Conservation (phyloP, 2,113 vertebrate genomes). For the Sinocyclocheilus grahami region DNA sequence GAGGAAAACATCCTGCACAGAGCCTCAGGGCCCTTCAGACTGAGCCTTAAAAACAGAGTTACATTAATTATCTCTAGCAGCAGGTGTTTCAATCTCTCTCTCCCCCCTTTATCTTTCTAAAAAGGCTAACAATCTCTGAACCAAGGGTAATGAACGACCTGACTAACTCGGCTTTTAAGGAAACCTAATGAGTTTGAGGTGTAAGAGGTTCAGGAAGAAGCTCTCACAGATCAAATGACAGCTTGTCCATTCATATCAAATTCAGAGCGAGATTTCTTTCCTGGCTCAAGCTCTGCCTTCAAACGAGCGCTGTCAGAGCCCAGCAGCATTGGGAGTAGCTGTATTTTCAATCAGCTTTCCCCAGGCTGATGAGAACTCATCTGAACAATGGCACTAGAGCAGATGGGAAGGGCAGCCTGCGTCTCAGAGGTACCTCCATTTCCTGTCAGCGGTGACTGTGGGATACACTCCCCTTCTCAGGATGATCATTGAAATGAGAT, state of each 20-base stretch:
- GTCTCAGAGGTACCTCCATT: slow-evolving; percentile 26
- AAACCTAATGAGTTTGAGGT: slow-evolving; percentile 45
- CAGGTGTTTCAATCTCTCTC: slow-evolving; percentile 3
- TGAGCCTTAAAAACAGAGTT: slow-evolving; percentile 1
- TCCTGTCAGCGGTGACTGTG: neutral
- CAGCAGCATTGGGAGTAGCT: slow-evolving; percentile 31
- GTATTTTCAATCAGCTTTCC: slow-evolving; percentile 33
- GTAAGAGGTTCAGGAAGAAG: slow-evolving; percentile 17
- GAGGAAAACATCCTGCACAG: neutral
- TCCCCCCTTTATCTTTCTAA: neutral
- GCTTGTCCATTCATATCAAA: slow-evolving; percentile 46
- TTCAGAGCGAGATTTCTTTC: slow-evolving; percentile 14
- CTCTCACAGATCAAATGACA: slow-evolving; percentile 36
- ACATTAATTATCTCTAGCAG: slow-evolving; percentile 34
- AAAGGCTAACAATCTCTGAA: slow-evolving; percentile 31
- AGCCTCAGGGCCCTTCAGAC: neutral
- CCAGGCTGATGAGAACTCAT: slow-evolving; percentile 26
- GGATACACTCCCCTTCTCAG: neutral
- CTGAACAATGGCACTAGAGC: slow-evolving; percentile 6
- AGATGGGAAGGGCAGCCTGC: neutral
- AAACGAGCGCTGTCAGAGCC: slow-evolving; percentile 35
- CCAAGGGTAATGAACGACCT: slow-evolving; percentile 24
- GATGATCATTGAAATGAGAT: slow-evolving; percentile 13
- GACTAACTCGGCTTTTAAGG: slow-evolving; percentile 38
- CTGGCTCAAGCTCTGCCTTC: slow-evolving; percentile 15